Evolutionary conservation across 2,888 invertebrate species (phyloP).

Genomic region (Gymnosoma rotundatum): DNA sequence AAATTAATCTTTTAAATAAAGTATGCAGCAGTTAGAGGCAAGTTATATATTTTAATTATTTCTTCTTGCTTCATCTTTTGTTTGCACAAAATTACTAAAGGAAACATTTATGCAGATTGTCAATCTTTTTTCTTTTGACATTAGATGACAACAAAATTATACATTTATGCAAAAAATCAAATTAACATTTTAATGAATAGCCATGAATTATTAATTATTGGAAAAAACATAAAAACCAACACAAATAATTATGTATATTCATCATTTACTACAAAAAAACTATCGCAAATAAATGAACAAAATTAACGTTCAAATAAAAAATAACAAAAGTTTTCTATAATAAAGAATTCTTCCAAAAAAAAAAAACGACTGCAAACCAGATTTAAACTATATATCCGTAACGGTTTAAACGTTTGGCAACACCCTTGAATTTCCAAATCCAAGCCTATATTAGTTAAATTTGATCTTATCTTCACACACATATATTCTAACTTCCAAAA

Average conservation of each 20-base stretch:
- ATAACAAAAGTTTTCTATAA: too few species aligned
- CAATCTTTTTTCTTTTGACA: constrained; percentile 32
- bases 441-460: too few species aligned
- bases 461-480: too few species aligned
- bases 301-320: neutral
- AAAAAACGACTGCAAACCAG: too few species aligned
- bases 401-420: too few species aligned
- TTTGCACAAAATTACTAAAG: neutral
- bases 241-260: too few species aligned
- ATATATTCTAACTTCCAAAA: too few species aligned
- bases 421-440: too few species aligned
- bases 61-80: neutral
- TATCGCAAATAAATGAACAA: constrained; percentile 29
- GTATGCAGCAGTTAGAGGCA: neutral
- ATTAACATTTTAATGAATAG: constrained; percentile 62
- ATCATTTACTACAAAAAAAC: neutral
- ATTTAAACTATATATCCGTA: too few species aligned
- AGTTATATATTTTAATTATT: constrained; percentile 5
- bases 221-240: neutral
- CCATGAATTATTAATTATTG: constrained; percentile 57
- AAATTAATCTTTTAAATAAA: constrained; percentile 35
- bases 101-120: constrained; percentile 20
- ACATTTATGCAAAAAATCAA: neutral
- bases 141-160: constrained; percentile 25
- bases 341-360: too few species aligned